Conservation (phyloP, 2,888 invertebrate species). For the Sthenelais limicola region DNA sequence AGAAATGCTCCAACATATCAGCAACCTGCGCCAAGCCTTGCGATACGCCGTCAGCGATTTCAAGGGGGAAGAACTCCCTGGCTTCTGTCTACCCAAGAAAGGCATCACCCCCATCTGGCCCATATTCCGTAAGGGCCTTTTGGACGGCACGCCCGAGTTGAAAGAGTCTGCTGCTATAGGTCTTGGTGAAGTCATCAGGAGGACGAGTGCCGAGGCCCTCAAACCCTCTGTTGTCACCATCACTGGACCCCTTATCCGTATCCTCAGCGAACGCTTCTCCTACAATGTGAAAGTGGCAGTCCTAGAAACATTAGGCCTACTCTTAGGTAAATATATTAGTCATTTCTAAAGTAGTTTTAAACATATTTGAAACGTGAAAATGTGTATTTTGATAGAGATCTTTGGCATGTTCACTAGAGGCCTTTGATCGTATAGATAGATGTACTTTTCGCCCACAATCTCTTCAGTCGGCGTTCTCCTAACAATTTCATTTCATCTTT, state of each 20-base stretch:
- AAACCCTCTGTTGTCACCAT: slow-evolving; percentile 97
- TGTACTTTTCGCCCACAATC: no score
- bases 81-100: slow-evolving; percentile 85
- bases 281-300: slow-evolving; percentile 83
- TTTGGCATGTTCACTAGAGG: no score
- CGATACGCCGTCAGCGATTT: slow-evolving; percentile 90
- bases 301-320: slow-evolving; percentile 76
- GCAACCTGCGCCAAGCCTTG: slow-evolving; percentile 93
- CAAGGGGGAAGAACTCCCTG: slow-evolving; percentile 85
- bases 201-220: slow-evolving; percentile 89
- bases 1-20: slow-evolving; percentile 88
- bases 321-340: no score
- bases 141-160: slow-evolving; percentile 94
- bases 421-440: no score
- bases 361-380: no score
- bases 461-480: no score
- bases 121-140: slow-evolving; percentile 95
- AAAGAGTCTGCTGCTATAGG: slow-evolving; percentile 93
- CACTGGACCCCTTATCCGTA: slow-evolving; percentile 97
- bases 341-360: no score
- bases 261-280: slow-evolving; percentile 95
- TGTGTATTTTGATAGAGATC: no score
- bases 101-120: slow-evolving; percentile 94
- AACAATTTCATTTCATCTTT: no score
- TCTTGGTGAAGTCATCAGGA: slow-evolving; percentile 85